Evolutionary conservation across 2,888 invertebrate genomes (phyloP), one percentile per base, ranked within the genome.

Genomic region (Ormyrus rosae): DNA sequence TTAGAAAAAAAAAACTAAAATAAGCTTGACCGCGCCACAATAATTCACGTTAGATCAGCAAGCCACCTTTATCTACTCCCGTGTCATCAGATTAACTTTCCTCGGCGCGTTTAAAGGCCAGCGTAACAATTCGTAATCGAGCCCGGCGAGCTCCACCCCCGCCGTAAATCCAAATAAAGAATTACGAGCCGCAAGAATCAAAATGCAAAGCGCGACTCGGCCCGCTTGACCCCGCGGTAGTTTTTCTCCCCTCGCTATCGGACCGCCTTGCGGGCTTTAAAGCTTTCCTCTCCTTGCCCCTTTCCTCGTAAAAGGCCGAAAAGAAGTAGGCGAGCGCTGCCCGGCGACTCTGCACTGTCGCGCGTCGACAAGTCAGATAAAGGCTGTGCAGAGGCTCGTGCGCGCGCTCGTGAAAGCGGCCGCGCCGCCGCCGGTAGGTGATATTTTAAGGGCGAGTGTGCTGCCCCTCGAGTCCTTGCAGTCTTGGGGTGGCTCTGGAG

Each of bases 381-480:
- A 83, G 79, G 61, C 69, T 69, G 19, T 13, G 13, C 13, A 19
- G 19, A 34, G 34, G 34, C 34, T 34, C 34, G 34, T 34, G 34
- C 34, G 34, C 34, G 34, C 45, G 19, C 19, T 50, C 75, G 67
- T 45, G 72, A 55, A 45, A 11, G 19, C 65, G 19, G 65, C 55
- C 19, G 19, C 19, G 19, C 19, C 19, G 19, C 19, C 2, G 34
- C n/a, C 82, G 78, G 81, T 34, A 86, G 87, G 89, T 87, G 88
- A 90, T 90, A 90, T 90, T 89, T 90, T 89, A 90, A 87, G 88
- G 86, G 87, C 84, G 86, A 85, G 83, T 84, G 83, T 84, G 84
- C 81, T 83, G 84, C 83, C 65, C 63, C 46, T 55, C 46, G 13
- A 53, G 55, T 48, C 55, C 63, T 61, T 76, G 73, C 82, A 67